phyloP scores from a whole-genome alignment of 2,113 vertebrate species.

The Corythaeola cristata region DNA sequence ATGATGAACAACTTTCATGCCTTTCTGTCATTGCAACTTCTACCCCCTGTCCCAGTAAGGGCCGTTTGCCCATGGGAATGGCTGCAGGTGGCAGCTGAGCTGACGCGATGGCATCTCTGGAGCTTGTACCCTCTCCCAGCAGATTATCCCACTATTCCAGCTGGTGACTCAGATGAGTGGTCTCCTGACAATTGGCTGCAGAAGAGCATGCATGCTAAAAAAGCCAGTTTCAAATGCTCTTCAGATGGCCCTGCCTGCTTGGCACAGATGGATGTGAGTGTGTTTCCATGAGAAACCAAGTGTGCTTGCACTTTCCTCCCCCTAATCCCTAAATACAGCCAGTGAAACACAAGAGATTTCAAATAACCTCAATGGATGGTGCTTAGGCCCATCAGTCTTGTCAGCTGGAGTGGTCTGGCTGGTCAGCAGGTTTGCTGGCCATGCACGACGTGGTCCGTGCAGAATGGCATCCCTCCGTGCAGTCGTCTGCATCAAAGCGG shows the following conservation, averaged over 20 bases:
- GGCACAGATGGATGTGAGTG: not conserved
- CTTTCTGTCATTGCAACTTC: not conserved
- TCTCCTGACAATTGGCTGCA: not conserved
- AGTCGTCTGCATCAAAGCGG: not conserved
- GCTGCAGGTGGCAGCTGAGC: not conserved
- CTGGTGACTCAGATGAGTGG: not conserved
- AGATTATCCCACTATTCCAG: not conserved
- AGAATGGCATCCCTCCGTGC: not conserved
- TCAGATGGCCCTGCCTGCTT: not conserved
- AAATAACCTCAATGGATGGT: not conserved
- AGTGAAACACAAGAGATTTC: not conserved
- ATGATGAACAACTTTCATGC: not conserved
- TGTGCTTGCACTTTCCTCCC: not conserved
- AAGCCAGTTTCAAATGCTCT: not conserved
- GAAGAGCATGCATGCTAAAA: not conserved
- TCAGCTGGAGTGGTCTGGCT: not conserved
- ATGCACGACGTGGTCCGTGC: fast-evolving
- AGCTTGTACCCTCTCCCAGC: not conserved
- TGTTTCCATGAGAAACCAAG: not conserved
- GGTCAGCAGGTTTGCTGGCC: not conserved
- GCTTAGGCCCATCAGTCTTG: not conserved
- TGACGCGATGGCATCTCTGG: not conserved
- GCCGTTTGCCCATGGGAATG: fast-evolving
- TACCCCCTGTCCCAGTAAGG: not conserved
- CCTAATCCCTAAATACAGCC: not conserved